Percentiles rank a stretch among this genome's conserved stretches.
phyloP scores from a whole-genome alignment of 2,113 vertebrate species.

The Hoplias malabaricus region DNA sequence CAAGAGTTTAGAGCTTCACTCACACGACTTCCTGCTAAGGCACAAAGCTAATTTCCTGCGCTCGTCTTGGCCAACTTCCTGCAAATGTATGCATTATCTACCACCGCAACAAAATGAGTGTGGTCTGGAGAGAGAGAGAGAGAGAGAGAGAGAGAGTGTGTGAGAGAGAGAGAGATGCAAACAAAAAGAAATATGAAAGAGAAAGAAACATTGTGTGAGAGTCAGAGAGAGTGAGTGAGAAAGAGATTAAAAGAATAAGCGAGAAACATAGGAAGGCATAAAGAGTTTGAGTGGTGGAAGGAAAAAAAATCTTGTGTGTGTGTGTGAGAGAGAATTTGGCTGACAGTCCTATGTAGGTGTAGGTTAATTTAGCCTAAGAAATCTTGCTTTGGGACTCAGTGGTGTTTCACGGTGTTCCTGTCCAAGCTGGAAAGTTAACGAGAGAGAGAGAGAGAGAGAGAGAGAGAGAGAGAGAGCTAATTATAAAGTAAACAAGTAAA shows the following conservation, averaged over 20 bases:
- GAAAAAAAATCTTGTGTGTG: neutral
- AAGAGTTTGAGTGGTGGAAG: neutral
- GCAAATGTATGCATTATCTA: conserved; percentile 54
- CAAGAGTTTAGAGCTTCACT: conserved; percentile 41
- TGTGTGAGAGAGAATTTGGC: neutral
- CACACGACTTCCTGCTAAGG: conserved; percentile 36
- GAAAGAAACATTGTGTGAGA: neutral
- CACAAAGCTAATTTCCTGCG: conserved; percentile 61
- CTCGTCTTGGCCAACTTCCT: conserved; percentile 69
- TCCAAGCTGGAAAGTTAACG: fast-evolving
- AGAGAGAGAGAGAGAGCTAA: neutral
- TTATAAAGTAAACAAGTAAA: neutral
- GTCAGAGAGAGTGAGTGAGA: neutral
- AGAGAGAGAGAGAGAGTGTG: neutral
- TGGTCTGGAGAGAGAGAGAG: conserved; percentile 41
- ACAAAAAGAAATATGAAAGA: too few species aligned
- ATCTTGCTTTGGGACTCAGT: too few species aligned
- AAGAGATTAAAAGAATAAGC: neutral
- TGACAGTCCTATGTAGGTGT: too few species aligned
- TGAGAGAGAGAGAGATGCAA: neutral
- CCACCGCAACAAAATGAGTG: conserved; percentile 65
- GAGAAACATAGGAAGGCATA: neutral
- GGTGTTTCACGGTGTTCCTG: too few species aligned
- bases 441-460: neutral
- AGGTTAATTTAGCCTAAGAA: too few species aligned